These are phyloP conservation scores for Acleris sparsana DNA, from an alignment of 2,888 invertebrate species.

Conservation along the genomic window DNA sequence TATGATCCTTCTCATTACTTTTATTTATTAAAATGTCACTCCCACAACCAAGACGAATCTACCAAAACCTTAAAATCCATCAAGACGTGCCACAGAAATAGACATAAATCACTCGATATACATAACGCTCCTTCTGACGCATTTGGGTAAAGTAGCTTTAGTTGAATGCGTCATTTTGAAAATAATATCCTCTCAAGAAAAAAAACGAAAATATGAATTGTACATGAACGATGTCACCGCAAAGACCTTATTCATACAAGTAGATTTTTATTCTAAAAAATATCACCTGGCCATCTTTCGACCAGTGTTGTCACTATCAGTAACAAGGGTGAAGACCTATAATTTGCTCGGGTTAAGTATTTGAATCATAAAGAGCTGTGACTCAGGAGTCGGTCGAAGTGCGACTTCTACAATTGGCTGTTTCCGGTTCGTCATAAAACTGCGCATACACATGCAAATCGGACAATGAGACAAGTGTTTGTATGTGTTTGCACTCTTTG, in stretches of 20 bases:
- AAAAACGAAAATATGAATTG: no score
- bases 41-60: no score
- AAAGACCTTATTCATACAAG: not conserved
- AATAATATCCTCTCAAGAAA: no score
- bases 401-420: conserved; percentile 1
- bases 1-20: no score
- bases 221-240: no score
- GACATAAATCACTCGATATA: no score
- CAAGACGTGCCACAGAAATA: no score
- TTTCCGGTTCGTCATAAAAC: conserved; percentile 5
- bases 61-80: no score
- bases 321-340: conserved; percentile 25
- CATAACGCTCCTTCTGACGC: no score
- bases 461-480: not conserved
- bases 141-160: no score
- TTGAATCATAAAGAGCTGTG: not conserved
- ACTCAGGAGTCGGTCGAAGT: not conserved
- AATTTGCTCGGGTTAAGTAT: conserved; percentile 15
- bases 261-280: not conserved
- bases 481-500: not conserved
- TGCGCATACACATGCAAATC: not conserved
- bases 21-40: no score
- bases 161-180: no score
- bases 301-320: conserved; percentile 10
- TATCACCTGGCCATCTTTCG: not conserved